These are phyloP conservation scores for Donacobius atricapilla DNA, from an alignment of 2,113 vertebrate species.

Conservation along the genomic window DNA sequence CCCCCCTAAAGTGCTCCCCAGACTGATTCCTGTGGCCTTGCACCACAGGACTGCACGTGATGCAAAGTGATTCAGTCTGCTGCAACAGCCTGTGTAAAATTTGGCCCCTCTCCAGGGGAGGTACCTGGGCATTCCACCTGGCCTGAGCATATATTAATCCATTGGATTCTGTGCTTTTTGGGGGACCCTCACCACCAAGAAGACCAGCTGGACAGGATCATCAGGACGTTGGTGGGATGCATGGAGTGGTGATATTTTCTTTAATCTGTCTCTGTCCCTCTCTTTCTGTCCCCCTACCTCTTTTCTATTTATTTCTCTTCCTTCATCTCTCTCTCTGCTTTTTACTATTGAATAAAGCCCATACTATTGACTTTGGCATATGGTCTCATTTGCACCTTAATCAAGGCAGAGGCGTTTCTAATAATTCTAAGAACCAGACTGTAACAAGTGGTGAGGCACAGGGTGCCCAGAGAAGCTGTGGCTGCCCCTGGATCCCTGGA, in stretches of 20 bases:
- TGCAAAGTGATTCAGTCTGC: neutral
- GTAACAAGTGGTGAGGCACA: accelerated
- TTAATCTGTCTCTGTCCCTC: neutral
- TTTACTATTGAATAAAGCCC: neutral
- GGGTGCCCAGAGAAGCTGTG: neutral
- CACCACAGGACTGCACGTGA: neutral
- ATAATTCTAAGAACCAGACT: neutral
- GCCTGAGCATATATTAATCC: neutral
- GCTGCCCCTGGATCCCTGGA: neutral
- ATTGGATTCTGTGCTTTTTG: neutral
- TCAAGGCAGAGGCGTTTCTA: neutral
- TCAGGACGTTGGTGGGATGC: accelerated
- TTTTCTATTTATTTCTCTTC: neutral
- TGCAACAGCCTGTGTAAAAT: neutral
- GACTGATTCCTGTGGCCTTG: neutral
- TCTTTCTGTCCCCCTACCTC: neutral
- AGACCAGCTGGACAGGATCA: neutral
- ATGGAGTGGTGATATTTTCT: neutral
- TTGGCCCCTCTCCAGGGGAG: neutral
- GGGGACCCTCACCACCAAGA: neutral
- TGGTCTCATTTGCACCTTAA: neutral
- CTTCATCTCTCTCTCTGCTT: neutral
- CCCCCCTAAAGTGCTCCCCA: neutral
- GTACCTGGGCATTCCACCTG: neutral
- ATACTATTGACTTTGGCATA: neutral